Evolutionary conservation across 2,797 vertebrate species (phyloP).

Genomic region (Acanthornis magna): DNA sequence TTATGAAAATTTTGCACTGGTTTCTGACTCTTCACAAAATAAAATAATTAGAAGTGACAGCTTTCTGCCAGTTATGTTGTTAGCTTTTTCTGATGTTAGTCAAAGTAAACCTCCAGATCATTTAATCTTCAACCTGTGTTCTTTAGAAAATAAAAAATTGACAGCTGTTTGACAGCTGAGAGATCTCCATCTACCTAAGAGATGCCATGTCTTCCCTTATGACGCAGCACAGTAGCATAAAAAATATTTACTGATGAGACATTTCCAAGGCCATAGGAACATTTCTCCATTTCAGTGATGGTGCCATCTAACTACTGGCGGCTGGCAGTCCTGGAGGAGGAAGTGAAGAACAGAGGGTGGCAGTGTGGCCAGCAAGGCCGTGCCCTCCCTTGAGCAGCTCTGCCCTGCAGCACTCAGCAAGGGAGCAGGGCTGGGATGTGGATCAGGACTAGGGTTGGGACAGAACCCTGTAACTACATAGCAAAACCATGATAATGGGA

Average conservation of each 20-base stretch:
- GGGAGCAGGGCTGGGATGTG: neutral
- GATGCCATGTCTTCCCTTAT: neutral
- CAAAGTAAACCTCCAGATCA: neutral
- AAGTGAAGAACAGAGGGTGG: neutral
- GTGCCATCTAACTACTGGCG: neutral
- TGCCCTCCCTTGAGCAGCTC: neutral
- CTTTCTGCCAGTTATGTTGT: neutral
- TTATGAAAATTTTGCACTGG: neutral
- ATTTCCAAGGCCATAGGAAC: neutral
- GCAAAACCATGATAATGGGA: neutral
- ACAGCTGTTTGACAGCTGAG: neutral
- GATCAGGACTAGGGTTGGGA: fast-evolving
- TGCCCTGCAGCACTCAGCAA: neutral
- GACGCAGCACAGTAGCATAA: neutral
- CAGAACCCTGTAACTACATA: fast-evolving
- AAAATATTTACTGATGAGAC: neutral
- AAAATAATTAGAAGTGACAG: neutral
- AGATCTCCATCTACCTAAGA: neutral
- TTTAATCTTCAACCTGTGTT: neutral
- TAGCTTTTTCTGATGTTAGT: neutral
- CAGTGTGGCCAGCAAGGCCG: neutral
- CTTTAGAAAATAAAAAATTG: neutral
- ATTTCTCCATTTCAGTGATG: neutral
- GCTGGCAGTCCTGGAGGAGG: neutral
- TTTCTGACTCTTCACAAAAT: neutral